Conservation (phyloP, 1,140 invertebrate species). For the Asobara japonica region DNA sequence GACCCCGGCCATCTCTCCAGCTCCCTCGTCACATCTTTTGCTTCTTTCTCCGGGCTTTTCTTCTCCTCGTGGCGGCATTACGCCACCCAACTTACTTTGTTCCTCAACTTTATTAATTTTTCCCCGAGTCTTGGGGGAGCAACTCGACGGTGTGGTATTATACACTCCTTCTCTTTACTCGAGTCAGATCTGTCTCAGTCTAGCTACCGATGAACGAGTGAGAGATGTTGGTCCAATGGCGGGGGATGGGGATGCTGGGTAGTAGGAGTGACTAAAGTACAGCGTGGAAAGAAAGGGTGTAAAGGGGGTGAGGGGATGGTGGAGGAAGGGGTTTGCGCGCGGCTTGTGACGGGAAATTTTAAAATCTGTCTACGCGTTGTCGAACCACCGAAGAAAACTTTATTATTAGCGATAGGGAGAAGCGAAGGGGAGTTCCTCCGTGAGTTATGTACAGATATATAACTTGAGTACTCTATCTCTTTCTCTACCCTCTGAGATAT, state of each 20-base stretch:
- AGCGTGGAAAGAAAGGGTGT: not conserved
- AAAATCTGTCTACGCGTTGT: conserved; percentile 68
- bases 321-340: conserved; percentile 29
- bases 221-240: conserved; percentile 11
- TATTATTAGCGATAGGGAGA: conserved; percentile 60
- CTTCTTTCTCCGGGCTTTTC: conserved; percentile 15
- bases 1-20: not conserved
- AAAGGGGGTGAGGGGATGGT: conserved; percentile 38
- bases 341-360: conserved; percentile 66
- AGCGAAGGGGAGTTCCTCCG: conserved; percentile 42
- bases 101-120: conserved; percentile 69
- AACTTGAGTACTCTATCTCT: not conserved
- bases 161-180: conserved; percentile 10
- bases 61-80: conserved; percentile 54
- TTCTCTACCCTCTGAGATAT: conserved; percentile 54
- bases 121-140: conserved; percentile 39
- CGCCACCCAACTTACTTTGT: conserved; percentile 66
- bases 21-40: conserved; percentile 14
- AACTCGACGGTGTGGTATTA: conserved; percentile 8
- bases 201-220: not conserved
- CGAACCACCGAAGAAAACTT: conserved; percentile 66
- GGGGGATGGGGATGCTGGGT: conserved; percentile 31
- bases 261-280: conserved; percentile 1
- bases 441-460: conserved; percentile 23
- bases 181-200: not conserved